Evolutionary conservation across 64 coral and sea anemone genomes (phyloP), one percentile per base, ranked within the genome.

Genomic region (Stichodactyla helianthus): DNA sequence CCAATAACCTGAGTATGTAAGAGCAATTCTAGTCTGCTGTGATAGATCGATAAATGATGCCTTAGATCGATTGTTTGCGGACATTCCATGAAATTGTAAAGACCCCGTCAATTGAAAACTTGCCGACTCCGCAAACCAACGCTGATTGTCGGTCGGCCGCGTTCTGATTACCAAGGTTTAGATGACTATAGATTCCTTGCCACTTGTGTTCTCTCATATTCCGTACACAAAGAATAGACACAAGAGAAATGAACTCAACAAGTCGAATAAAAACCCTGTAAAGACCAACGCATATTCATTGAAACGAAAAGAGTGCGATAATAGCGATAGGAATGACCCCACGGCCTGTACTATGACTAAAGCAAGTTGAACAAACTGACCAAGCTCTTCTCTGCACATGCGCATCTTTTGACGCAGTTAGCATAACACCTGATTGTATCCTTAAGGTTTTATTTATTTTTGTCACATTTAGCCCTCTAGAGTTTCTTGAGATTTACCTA

Each of bases 111-210:
- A n/a, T 65, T 3, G 5, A 51, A 52, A 51, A 52, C 35, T 9
- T 81, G 14, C 78, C 78, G 78, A 81, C 78, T 81, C 78, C 78
- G 50, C 78, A 81, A 81, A 81, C 78, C 78, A 81, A 20, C 78
- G 19, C 1, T 54, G 15, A 52, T 81, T 81, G 78, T 52, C 50
- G 17, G 51, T 3, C 17, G 62, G 62, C 62, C 62, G 62, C 68
- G 52, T 81, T 22, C 9, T 81, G 78, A 81, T 20, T 71, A 19
- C 18, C 7, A 27, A 27, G 20, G 25, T 71, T 71, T 22, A 71
- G 67, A 81, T 53, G 7, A 9, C 31, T 13, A 17, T 16, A 81
- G 51, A 81, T 81, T 6, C 52, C 35, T 52, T 52, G 50, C 78
- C 78, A 51, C 78, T 81, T 81, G 26, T 52, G 16, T 51, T 81